phyloP scores from a whole-genome alignment of 2,888 invertebrate species.

The Charanyca ferruginea region DNA sequence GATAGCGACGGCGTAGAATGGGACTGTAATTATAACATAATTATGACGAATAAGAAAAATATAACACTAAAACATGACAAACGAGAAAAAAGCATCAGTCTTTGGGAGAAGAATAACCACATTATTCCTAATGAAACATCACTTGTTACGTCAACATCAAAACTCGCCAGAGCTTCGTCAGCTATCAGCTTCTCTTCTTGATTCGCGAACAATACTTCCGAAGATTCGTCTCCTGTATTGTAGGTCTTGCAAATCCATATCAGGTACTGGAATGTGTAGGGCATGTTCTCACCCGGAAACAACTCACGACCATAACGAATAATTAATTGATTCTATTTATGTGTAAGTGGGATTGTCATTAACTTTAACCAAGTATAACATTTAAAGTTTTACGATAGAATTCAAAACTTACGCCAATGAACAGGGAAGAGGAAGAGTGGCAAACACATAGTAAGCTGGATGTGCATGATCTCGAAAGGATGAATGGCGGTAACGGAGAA shows the following conservation, averaged over 20 bases:
- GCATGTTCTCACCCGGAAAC: too few species aligned
- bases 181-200: slow-evolving; percentile 96
- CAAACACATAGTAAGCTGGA: slow-evolving; percentile 91
- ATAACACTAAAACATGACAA: neutral
- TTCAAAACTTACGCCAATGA: slow-evolving; percentile 92
- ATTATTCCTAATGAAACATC: too few species aligned
- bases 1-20: slow-evolving; percentile 80
- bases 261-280: slow-evolving; percentile 95
- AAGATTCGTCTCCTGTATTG: slow-evolving; percentile 90
- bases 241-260: slow-evolving; percentile 96
- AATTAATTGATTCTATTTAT: too few species aligned
- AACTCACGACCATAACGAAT: too few species aligned
- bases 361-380: too few species aligned
- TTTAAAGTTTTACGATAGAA: too few species aligned
- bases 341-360: too few species aligned
- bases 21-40: slow-evolving; percentile 69
- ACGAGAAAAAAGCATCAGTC: neutral
- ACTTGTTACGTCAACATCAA: slow-evolving; percentile 96
- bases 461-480: slow-evolving; percentile 92
- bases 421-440: slow-evolving; percentile 92
- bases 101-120: neutral
- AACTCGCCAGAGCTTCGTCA: slow-evolving; percentile 93
- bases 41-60: too few species aligned
- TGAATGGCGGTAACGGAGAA: slow-evolving; percentile 95
- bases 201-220: slow-evolving; percentile 94